Conservation (phyloP, 2,113 vertebrate species). For the Budorcas taxicolor region DNA sequence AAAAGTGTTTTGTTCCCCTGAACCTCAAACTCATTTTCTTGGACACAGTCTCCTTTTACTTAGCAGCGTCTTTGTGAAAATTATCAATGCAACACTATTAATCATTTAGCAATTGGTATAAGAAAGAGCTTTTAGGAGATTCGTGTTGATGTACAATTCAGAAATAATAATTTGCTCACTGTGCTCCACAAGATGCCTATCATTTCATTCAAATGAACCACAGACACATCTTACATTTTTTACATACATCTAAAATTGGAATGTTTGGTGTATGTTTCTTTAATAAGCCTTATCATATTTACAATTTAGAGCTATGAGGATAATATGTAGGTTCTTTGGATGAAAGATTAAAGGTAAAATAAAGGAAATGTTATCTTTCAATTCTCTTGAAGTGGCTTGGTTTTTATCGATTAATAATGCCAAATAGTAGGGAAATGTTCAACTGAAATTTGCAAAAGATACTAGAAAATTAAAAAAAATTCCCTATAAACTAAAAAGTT, state of each 20-base stretch:
- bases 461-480: slow-evolving; percentile 44
- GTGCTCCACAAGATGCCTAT: not conserved
- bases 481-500: slow-evolving; percentile 48
- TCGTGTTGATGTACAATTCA: slow-evolving; percentile 36
- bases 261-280: slow-evolving; percentile 40
- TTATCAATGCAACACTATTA: slow-evolving; percentile 56
- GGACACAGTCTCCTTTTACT: slow-evolving; percentile 58
- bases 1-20: slow-evolving; percentile 56
- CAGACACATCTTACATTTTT: slow-evolving; percentile 31
- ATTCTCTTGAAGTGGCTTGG: slow-evolving; percentile 60
- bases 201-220: slow-evolving; percentile 38
- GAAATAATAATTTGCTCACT: slow-evolving; percentile 50
- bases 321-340: not conserved
- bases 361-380: slow-evolving; percentile 20
- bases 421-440: slow-evolving; percentile 63
- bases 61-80: slow-evolving; percentile 66
- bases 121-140: slow-evolving; percentile 55
- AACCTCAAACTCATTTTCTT: slow-evolving; percentile 61
- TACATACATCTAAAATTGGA: slow-evolving; percentile 53
- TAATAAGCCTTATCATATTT: slow-evolving; percentile 15
- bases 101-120: slow-evolving; percentile 65
- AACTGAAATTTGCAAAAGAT: slow-evolving; percentile 59
- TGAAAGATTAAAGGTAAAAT: not conserved
- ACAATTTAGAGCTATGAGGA: slow-evolving; percentile 5
- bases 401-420: slow-evolving; percentile 64